These are phyloP conservation scores for Tetrao urogallus DNA, from an alignment of 2,113 vertebrate species.

Conservation along the genomic window DNA sequence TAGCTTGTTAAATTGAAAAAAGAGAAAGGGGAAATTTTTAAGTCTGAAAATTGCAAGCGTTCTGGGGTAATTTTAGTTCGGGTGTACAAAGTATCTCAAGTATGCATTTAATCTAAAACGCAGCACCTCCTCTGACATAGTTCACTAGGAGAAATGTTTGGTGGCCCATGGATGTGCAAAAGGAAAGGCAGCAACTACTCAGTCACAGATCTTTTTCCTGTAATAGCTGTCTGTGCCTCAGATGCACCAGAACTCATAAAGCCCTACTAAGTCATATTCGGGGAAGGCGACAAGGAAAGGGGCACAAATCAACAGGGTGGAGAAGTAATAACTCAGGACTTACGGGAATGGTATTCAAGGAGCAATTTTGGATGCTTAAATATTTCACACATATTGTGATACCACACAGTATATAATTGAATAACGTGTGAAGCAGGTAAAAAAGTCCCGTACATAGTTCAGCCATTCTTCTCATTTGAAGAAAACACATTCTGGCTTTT, in stretches of 20 bases:
- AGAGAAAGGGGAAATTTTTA: not conserved
- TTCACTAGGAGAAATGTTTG: not conserved
- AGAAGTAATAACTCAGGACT: not conserved
- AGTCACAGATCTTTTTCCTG: not conserved
- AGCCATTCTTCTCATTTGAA: not conserved
- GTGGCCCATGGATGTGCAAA: not conserved
- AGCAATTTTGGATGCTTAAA: slow-evolving; percentile 1
- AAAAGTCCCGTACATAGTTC: not conserved
- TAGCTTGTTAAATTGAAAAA: not conserved
- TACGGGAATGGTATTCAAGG: not conserved
- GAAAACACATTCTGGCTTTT: not conserved
- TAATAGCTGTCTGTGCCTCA: not conserved
- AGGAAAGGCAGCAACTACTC: not conserved
- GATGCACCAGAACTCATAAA: not conserved
- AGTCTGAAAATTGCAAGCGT: not conserved
- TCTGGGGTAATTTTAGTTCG: not conserved
- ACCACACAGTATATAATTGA: not conserved
- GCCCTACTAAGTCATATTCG: not conserved
- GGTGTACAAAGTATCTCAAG: not conserved
- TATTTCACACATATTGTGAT: not conserved
- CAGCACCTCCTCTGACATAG: not conserved
- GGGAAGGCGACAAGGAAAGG: not conserved
- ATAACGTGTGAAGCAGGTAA: not conserved
- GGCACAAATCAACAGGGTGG: not conserved
- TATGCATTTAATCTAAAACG: not conserved